These are phyloP conservation scores for Mellilla xanthometata DNA, from an alignment of 2,888 invertebrate species.

Conservation along the genomic window DNA sequence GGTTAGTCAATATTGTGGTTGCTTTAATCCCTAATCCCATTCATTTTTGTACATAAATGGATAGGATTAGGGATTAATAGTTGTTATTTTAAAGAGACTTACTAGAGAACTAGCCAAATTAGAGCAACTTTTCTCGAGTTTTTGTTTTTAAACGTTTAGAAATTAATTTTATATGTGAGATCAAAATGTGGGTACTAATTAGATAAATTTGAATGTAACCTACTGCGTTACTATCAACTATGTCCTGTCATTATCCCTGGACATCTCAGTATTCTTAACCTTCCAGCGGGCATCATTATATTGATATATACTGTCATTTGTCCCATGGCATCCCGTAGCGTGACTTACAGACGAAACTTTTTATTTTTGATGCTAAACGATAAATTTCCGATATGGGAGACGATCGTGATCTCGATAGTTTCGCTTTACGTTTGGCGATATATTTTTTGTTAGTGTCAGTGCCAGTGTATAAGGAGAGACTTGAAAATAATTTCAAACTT, in stretches of 20 bases:
- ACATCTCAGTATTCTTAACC: conserved; percentile 50
- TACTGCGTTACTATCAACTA: conserved; percentile 1
- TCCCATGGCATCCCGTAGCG: conserved; percentile 35
- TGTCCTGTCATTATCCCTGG: conserved; percentile 24
- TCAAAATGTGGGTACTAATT: no score
- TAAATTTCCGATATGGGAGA: conserved; percentile 48
- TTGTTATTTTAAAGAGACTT: no score
- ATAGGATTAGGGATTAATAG: no score
- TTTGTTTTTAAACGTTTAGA: no score
- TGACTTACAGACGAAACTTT: conserved; percentile 44
- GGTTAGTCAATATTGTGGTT: no score
- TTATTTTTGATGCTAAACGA: conserved; percentile 51
- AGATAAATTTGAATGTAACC: not conserved
- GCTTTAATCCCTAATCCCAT: no score
- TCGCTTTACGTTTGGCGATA: conserved; percentile 22
- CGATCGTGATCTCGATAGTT: conserved; percentile 32
- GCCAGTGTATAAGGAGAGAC: not conserved
- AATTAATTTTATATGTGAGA: no score
- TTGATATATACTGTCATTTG: conserved; percentile 52
- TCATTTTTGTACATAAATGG: no score
- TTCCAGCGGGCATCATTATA: conserved; percentile 48
- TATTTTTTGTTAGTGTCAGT: conserved; percentile 22
- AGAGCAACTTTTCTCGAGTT: no score
- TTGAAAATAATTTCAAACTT: no score
- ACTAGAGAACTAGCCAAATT: no score